Base-by-base conservation (phyloP, 2,113 vertebrate genomes). In the Pagrus major region DNA sequence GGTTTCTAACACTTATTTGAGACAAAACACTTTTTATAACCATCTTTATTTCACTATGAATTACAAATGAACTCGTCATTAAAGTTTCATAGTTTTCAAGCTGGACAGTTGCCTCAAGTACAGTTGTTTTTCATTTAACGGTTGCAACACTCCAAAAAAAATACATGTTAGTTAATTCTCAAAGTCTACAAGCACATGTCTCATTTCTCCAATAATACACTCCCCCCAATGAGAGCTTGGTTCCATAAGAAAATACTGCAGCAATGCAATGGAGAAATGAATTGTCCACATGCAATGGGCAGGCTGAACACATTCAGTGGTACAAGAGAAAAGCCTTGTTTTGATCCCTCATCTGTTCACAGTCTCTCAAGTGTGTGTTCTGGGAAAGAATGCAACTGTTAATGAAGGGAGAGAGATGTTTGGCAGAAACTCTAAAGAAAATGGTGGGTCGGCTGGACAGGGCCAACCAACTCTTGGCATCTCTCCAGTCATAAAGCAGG, bases 291-390 rank as follows among this genome's bases (percentile, higher is more conserved):
- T 94, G 93, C 93, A 90, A 81, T 67, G 78, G 87, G 89, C 92
- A 90, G 87, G 88, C 90, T 81, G 84, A 90, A 88, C 92, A 90
- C 77, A 56, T 84, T 87, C 80, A 59, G 77, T 69, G 86, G 73
- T 86, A 89, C 91, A 90, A 93, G 93, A 93, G 92, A 93, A 95
- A 90, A 91, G 89, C 78, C 76, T 90, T 71, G 84, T 85, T 91
- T 88, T 88, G 70, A 84, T 87, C 85, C 65, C 35, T 74, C 80
- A 76, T 64, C 60, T 68, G 80, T 37, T 83, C 51, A 51, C 73
- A 59, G 70, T 80, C 65, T 84, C 82, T 71, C 67, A 69, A 80
- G 84, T 83, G 85, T 64, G 46, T 77, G 59, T 83, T 76, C 59
- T 33, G 42, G 78, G 49, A 49, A 76, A 70, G 78, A 84, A 88